Conservation (phyloP, 2,888 invertebrate genomes). For the Caenorhabditis drosophilae region DNA sequence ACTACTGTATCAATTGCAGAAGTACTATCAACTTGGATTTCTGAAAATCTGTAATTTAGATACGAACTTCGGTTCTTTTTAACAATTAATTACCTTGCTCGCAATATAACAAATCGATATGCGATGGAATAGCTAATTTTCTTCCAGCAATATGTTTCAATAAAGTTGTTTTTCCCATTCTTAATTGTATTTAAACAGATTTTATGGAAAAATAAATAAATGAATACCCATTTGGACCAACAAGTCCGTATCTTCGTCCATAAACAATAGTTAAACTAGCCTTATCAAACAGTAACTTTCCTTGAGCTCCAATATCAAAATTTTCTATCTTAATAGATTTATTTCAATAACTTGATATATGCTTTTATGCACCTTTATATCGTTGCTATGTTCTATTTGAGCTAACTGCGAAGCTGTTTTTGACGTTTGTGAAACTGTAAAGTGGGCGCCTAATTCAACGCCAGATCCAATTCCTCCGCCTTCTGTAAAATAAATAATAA, state of each 20-base stretch:
- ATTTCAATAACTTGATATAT: neutral
- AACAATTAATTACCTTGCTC: conserved; percentile 79
- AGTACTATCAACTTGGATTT: conserved; percentile 95
- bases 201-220: neutral
- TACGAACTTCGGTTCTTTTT: neutral
- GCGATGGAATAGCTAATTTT: conserved; percentile 90
- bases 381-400: conserved; percentile 88
- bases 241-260: conserved; percentile 92
- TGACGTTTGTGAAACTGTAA: conserved; percentile 87
- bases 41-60: conserved; percentile 72
- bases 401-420: conserved; percentile 72
- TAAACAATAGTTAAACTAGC: conserved; percentile 90
- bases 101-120: conserved; percentile 93
- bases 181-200: too few species aligned
- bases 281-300: conserved; percentile 94
- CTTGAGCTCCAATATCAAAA: conserved; percentile 95
- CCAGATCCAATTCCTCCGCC: conserved; percentile 67
- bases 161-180: conserved; percentile 96
- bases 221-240: conserved; percentile 90
- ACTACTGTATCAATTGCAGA: conserved; percentile 91
- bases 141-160: conserved; percentile 88
- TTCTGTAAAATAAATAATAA: conserved; percentile 10
- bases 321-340: conserved; percentile 77
- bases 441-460: conserved; percentile 84
- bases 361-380: conserved; percentile 82